Conservation (phyloP, 2,797 vertebrate species). For the Sorex maritimensis region DNA sequence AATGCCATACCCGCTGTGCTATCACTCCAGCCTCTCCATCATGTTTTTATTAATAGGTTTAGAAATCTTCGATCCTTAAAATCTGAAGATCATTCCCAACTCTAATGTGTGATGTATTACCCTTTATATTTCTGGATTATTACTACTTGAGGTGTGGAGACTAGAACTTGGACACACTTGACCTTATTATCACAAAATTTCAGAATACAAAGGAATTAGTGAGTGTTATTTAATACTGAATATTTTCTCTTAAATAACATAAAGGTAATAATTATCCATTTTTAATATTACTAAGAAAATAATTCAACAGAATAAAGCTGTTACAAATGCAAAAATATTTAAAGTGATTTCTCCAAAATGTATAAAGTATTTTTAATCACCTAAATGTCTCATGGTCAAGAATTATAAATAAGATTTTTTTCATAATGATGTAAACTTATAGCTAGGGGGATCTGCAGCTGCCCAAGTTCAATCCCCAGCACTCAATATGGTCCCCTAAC, state of each 20-base stretch:
- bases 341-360: background rate
- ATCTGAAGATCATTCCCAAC: background rate
- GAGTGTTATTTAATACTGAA: background rate
- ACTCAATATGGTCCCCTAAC: no score
- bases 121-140: background rate
- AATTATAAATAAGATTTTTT: background rate
- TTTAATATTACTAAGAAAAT: constrained; percentile 15
- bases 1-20: no score
- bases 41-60: background rate
- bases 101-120: background rate
- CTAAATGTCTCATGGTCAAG: background rate
- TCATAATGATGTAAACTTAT: no score
- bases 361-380: constrained; percentile 28
- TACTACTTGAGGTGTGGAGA: background rate
- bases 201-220: background rate
- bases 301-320: background rate
- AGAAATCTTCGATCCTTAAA: background rate
- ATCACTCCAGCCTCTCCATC: background rate
- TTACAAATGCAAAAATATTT: background rate
- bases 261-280: background rate
- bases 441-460: no score
- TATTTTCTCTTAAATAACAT: background rate
- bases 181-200: background rate
- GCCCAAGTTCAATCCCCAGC: no score
- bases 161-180: background rate